These are phyloP conservation scores for Zaprionus inermis DNA, from an alignment of 1,140 invertebrate species.

Conservation along the genomic window DNA sequence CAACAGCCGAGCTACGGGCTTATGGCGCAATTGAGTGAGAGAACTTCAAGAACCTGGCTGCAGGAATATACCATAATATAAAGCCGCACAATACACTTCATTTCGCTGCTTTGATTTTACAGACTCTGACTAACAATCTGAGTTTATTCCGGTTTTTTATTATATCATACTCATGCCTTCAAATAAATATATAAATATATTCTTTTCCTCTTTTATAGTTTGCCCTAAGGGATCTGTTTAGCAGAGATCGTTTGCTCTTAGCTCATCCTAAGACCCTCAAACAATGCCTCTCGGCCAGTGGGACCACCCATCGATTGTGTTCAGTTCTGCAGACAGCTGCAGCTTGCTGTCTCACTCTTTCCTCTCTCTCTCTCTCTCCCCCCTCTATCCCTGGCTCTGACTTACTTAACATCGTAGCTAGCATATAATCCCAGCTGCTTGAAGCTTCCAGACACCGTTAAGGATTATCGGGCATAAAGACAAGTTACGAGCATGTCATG, in stretches of 20 bases:
- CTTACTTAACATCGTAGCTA: conserved; percentile 5
- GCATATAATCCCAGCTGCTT: conserved; percentile 46
- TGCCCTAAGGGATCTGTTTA: background rate
- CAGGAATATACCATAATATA: background rate
- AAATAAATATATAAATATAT: too few species aligned
- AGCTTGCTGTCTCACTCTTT: background rate
- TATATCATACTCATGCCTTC: too few species aligned
- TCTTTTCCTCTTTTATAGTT: background rate
- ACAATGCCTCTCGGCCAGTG: background rate
- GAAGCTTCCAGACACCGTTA: conserved; percentile 47
- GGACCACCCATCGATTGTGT: conserved; percentile 6
- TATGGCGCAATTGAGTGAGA: background rate
- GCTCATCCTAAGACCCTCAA: background rate
- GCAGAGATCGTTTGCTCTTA: background rate
- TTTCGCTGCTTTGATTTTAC: background rate
- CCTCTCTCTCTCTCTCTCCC: background rate
- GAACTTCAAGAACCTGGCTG: background rate
- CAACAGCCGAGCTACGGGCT: conserved; percentile 3
- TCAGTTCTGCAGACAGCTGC: conserved; percentile 7
- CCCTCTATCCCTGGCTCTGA: background rate
- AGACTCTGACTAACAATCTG: background rate
- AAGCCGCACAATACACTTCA: background rate
- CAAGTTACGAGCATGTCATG: conserved; percentile 56
- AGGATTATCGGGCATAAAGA: conserved; percentile 62
- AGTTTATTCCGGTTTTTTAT: background rate